Percentiles rank a stretch among this genome's conserved stretches.
Evolutionary conservation across 2,888 invertebrate species (phyloP).

Genomic region (Tinea trinotella): DNA sequence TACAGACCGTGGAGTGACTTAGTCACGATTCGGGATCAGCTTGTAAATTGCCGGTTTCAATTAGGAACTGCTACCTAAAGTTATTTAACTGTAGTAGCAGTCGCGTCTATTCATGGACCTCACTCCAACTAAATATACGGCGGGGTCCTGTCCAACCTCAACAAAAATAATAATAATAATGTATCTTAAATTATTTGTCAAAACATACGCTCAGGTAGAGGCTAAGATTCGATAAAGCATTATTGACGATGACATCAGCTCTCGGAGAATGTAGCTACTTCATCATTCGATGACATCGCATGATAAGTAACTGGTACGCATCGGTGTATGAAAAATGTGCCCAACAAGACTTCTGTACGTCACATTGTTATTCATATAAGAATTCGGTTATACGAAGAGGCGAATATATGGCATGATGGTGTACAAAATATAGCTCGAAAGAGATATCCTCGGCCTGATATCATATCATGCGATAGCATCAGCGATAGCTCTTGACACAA

Average conservation of each 20-base stretch:
- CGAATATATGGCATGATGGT: neutral
- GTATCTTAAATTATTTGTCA: neutral
- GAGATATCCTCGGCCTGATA: conserved; percentile 27
- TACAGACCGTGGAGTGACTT: no score
- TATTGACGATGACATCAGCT: conserved; percentile 20
- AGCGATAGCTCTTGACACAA: conserved; percentile 40
- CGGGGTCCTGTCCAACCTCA: no score
- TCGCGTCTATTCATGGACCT: no score
- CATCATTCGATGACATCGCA: conserved; percentile 20
- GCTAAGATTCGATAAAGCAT: conserved; percentile 5
- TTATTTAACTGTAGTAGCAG: no score
- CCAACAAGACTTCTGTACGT: conserved; percentile 10
- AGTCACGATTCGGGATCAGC: no score
- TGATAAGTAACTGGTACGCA: conserved; percentile 20
- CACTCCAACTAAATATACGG: no score
- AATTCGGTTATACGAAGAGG: conserved; percentile 23
- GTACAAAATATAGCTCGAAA: conserved; percentile 17
- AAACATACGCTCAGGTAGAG: neutral
- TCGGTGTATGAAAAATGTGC: conserved; percentile 15
- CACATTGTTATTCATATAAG: conserved; percentile 22
- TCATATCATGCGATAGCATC: conserved; percentile 38
- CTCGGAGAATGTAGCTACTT: conserved; percentile 19
- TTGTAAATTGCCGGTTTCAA: no score
- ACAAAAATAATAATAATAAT: neutral
- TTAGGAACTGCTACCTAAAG: no score